Evolutionary conservation across 2,797 vertebrate species (phyloP).

Genomic region (Tenualosa thibaudeaui): DNA sequence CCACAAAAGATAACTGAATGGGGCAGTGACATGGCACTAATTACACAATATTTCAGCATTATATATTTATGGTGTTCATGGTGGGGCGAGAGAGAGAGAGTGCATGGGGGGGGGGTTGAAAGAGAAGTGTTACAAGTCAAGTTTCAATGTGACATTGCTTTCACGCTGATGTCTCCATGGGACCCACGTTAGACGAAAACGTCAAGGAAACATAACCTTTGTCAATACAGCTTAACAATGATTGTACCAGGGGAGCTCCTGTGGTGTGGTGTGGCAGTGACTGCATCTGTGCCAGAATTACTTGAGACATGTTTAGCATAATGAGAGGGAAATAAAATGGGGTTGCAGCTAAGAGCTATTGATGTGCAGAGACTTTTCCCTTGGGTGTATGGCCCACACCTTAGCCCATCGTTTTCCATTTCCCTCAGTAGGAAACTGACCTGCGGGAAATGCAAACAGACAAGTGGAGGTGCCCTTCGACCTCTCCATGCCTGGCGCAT

Average conservation of each 20-base stretch:
- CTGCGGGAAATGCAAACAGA: not conserved
- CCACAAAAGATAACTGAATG: not conserved
- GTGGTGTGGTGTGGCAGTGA: not conserved
- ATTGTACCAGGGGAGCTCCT: not conserved
- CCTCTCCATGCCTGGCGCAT: not conserved
- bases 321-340: not conserved
- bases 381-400: not conserved
- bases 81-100: not conserved
- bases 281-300: not conserved
- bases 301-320: conserved; percentile 9
- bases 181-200: not conserved
- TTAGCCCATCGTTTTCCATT: not conserved
- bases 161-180: not conserved
- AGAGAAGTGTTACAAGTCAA: not conserved
- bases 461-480: not conserved
- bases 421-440: not conserved
- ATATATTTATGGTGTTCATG: not conserved
- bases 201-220: not conserved
- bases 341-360: not conserved
- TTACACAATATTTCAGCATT: conserved; percentile 5
- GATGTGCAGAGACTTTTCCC: not conserved
- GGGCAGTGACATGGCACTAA: not conserved
- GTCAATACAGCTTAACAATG: not conserved
- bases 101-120: not conserved
- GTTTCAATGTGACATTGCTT: not conserved